A percentile compares a stretch with the other conserved stretches of the same genome.
Evolutionary conservation across 2,888 invertebrate species (phyloP).

Genomic region (Teinopalpus imperialis): DNA sequence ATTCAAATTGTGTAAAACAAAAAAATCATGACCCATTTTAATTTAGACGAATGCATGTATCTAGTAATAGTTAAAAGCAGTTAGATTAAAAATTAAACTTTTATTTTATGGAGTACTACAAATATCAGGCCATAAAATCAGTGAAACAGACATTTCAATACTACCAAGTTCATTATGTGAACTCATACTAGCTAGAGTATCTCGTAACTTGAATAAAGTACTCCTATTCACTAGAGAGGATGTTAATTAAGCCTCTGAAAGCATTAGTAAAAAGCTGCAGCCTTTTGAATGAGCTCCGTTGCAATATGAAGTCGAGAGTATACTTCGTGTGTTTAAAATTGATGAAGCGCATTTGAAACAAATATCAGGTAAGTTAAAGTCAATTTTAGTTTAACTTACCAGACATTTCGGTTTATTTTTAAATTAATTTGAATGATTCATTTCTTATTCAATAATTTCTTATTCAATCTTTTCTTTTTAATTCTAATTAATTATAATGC

Average conservation of each 20-base stretch:
- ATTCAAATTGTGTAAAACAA: too few relatives aligned
- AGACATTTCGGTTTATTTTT: too few relatives aligned
- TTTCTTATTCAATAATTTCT: too few relatives aligned
- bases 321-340: constrained; percentile 50
- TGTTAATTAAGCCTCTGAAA: constrained; percentile 73
- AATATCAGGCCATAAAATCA: constrained; percentile 20
- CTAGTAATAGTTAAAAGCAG: too few relatives aligned
- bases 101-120: constrained; percentile 10
- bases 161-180: constrained; percentile 34
- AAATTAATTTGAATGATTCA: too few relatives aligned
- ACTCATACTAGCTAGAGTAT: constrained; percentile 35
- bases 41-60: too few relatives aligned
- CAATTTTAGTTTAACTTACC: too few relatives aligned
- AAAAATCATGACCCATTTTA: too few relatives aligned
- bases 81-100: background rate
- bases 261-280: constrained; percentile 70
- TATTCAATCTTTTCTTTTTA: too few relatives aligned
- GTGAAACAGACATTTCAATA: constrained; percentile 26
- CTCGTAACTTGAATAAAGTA: constrained; percentile 56
- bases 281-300: constrained; percentile 55
- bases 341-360: constrained; percentile 44
- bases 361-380: constrained; percentile 21
- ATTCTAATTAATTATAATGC: too few relatives aligned
- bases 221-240: constrained; percentile 66
- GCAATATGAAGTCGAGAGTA: constrained; percentile 43